These are phyloP conservation scores for Tetramorium bicarinatum DNA, from an alignment of 2,888 invertebrate species.

Conservation along the genomic window DNA sequence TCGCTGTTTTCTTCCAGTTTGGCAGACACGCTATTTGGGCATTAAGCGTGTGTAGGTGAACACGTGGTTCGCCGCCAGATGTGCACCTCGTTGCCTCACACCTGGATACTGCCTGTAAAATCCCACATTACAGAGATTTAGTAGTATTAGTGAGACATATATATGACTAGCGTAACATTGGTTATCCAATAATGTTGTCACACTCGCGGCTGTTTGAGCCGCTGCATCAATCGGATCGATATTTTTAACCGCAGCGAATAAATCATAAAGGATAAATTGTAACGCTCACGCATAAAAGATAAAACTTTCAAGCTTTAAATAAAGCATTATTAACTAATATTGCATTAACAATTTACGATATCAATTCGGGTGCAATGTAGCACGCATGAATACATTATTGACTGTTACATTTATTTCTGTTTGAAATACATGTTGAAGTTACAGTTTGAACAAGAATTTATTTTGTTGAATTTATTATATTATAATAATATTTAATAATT, in stretches of 20 bases:
- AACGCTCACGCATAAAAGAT: background rate
- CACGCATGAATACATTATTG: background rate
- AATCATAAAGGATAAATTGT: background rate
- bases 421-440: background rate
- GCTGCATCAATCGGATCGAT: background rate
- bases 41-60: slow-evolving; percentile 66
- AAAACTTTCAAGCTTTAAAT: background rate
- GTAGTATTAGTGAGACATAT: slow-evolving; percentile 42
- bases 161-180: slow-evolving; percentile 38
- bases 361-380: background rate
- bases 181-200: slow-evolving; percentile 44
- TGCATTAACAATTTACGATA: slow-evolving; percentile 11
- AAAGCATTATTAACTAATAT: background rate
- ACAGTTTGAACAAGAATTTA: background rate
- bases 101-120: slow-evolving; percentile 40
- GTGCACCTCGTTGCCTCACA: slow-evolving; percentile 35
- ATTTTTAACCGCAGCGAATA: slow-evolving; percentile 15
- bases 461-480: background rate
- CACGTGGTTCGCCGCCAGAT: slow-evolving; percentile 56
- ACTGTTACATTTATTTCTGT: background rate
- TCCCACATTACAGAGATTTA: slow-evolving; percentile 55
- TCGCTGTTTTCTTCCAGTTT: slow-evolving; percentile 55
- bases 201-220: background rate
- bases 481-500: background rate
- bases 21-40: slow-evolving; percentile 65